Evolutionary conservation across 2,113 vertebrate species (phyloP).

Genomic region (Tupaia tana): DNA sequence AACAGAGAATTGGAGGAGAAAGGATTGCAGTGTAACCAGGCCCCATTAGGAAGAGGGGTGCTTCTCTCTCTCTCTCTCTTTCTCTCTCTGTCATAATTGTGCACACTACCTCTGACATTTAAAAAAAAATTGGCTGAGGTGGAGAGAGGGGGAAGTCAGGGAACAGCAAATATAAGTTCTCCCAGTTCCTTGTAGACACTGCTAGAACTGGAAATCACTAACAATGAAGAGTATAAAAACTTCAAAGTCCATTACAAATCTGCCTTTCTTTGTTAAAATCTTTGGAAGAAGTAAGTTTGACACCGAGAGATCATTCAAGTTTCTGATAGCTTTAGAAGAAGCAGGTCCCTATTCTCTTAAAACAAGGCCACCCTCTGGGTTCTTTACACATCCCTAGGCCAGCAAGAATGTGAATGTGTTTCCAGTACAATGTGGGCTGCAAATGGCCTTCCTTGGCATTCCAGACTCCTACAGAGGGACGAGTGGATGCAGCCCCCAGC

Average conservation of each 20-base stretch:
- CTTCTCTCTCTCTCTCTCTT: too few species aligned
- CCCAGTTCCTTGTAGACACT: neutral
- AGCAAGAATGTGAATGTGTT: neutral
- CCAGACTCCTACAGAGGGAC: slow-evolving; percentile 14
- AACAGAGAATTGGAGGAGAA: too few species aligned
- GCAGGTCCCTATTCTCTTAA: neutral
- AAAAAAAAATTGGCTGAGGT: neutral
- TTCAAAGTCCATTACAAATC: neutral
- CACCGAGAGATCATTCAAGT: neutral
- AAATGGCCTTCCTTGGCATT: neutral
- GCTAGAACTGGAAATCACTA: neutral
- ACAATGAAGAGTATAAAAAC: neutral
- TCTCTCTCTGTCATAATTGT: too few species aligned
- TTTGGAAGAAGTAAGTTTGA: neutral
- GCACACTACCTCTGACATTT: too few species aligned
- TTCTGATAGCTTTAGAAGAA: neutral
- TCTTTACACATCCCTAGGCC: neutral
- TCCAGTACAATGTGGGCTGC: neutral
- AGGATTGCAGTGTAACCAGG: too few species aligned
- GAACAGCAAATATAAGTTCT: too few species aligned
- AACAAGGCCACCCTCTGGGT: neutral
- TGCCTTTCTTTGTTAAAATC: neutral
- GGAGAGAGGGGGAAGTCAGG: neutral
- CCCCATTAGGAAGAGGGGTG: too few species aligned
- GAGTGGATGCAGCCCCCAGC: neutral